Conservation (phyloP, 2,113 vertebrate species). For the Gobiocypris rarus region DNA sequence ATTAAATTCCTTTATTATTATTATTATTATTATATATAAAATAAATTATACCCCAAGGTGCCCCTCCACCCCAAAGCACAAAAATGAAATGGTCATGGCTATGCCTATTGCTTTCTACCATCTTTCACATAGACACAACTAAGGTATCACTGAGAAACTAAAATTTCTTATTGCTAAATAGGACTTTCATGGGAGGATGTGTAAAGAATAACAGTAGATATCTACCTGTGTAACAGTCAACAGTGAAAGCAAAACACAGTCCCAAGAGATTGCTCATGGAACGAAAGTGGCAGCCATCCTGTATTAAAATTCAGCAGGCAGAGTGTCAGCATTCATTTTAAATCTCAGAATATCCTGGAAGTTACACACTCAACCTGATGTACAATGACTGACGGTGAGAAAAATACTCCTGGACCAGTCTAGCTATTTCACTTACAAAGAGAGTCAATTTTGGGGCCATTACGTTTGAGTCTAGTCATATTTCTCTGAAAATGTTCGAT, state of each 20-base stretch:
- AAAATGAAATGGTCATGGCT: too few relatives aligned
- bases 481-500: not conserved
- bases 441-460: not conserved
- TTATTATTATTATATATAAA: too few relatives aligned
- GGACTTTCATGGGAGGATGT: not conserved
- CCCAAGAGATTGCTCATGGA: not conserved
- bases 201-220: not conserved
- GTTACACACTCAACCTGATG: not conserved
- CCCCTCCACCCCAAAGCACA: too few relatives aligned
- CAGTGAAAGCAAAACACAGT: not conserved
- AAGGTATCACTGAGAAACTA: too few relatives aligned
- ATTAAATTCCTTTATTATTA: too few relatives aligned
- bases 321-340: conserved; percentile 13
- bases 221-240: conserved; percentile 4
- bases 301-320: conserved; percentile 9
- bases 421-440: not conserved
- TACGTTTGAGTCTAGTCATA: not conserved
- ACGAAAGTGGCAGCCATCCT: not conserved
- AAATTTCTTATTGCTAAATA: too few relatives aligned
- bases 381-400: conserved; percentile 8
- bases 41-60: too few relatives aligned
- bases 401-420: not conserved
- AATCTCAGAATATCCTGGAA: not conserved
- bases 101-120: too few relatives aligned
- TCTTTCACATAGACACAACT: too few relatives aligned